A percentile compares a stretch with the other conserved stretches of the same genome.
Conservation (phyloP, 2,113 vertebrate species). For the Zeus faber region DNA sequence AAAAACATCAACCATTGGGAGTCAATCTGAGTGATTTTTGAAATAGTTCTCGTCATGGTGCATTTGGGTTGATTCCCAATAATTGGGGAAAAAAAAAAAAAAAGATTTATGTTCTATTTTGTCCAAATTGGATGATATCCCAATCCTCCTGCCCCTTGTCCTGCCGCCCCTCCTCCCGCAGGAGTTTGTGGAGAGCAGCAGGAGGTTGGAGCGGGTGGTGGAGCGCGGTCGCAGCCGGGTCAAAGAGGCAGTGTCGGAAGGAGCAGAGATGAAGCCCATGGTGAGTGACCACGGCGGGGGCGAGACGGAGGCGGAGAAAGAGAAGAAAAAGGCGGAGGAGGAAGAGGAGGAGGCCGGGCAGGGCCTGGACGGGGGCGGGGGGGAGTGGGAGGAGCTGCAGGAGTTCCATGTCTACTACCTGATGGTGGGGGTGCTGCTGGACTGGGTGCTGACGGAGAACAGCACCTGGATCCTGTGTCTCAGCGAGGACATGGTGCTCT, state of each 20-base stretch:
- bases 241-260: slow-evolving; percentile 79
- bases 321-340: slow-evolving; percentile 73
- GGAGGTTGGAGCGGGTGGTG: slow-evolving; percentile 84
- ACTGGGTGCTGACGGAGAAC: slow-evolving; percentile 88
- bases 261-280: slow-evolving; percentile 94
- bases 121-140: too few species aligned
- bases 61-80: too few species aligned
- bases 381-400: slow-evolving; percentile 83
- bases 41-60: too few species aligned
- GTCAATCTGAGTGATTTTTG: too few species aligned
- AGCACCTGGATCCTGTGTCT: slow-evolving; percentile 81
- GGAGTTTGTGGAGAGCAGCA: slow-evolving; percentile 97
- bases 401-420: slow-evolving; percentile 95
- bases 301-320: slow-evolving; percentile 57
- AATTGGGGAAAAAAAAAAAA: too few species aligned
- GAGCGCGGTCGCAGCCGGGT: slow-evolving; percentile 83
- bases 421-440: slow-evolving; percentile 87
- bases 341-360: slow-evolving; percentile 25
- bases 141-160: neutral
- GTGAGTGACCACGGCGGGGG: slow-evolving; percentile 83
- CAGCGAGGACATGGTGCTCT: slow-evolving; percentile 91
- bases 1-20: too few species aligned
- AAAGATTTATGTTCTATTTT: too few species aligned
- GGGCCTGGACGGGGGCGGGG: slow-evolving; percentile 31
- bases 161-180: slow-evolving; percentile 58